Evolutionary conservation across 1,140 invertebrate genomes (phyloP).

Genomic region (Charaxes varanes): DNA sequence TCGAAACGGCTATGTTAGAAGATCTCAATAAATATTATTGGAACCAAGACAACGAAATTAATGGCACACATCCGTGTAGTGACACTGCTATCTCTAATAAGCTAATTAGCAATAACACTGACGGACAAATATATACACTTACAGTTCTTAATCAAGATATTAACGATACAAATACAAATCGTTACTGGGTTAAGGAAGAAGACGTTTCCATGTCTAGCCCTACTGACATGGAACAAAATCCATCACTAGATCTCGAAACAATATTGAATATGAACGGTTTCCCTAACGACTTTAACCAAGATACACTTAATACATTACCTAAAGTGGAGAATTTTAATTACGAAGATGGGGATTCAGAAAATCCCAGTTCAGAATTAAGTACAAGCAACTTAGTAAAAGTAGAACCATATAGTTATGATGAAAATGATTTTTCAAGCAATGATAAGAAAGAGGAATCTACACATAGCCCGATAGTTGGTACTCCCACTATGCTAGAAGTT

Average conservation of each 20-base stretch:
- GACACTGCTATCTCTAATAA: constrained; percentile 69
- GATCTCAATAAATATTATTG: constrained; percentile 88
- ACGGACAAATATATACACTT: constrained; percentile 80
- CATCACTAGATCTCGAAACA: constrained; percentile 78
- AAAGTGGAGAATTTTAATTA: constrained; percentile 78
- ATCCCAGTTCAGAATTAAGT: constrained; percentile 78
- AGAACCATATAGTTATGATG: constrained; percentile 79
- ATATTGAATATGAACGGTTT: constrained; percentile 79
- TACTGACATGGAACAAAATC: constrained; percentile 73
- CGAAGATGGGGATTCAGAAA: constrained; percentile 76
- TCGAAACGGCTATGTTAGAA: constrained; percentile 84
- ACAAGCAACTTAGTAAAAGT: constrained; percentile 77
- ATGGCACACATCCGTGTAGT: constrained; percentile 63
- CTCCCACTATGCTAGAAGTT: constrained; percentile 69
- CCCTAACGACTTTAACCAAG: constrained; percentile 70
- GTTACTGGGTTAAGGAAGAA: constrained; percentile 71
- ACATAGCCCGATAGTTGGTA: constrained; percentile 62
- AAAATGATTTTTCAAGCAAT: constrained; percentile 78
- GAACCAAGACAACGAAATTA: constrained; percentile 78
- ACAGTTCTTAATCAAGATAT: constrained; percentile 80
- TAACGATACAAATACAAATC: constrained; percentile 71
- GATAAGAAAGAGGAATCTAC: constrained; percentile 78
- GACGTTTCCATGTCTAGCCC: constrained; percentile 77
- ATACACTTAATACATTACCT: constrained; percentile 54
- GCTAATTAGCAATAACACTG: constrained; percentile 68